Base-by-base conservation (phyloP, 2,797 vertebrate species). In the Microctenopoma lineatum region DNA sequence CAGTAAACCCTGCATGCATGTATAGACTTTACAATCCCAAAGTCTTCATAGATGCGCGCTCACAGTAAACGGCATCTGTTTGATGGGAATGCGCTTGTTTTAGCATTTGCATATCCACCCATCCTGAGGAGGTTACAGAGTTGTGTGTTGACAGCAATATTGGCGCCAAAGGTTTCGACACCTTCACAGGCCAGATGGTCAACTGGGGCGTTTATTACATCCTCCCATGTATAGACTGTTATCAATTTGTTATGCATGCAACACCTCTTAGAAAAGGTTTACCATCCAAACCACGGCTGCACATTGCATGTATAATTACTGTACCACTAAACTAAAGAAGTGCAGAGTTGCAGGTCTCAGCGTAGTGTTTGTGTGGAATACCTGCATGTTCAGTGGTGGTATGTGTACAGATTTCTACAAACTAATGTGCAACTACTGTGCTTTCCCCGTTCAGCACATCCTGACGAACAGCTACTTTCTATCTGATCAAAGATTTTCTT, bases 401-500 rank as follows among this genome's bases (percentile, higher is more conserved):
- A 66, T 50, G 42, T n/a, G n/a, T 50, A 70, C 62, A 77, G 62
- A 80, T 87, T 74, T 34, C 66, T 69, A 66, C 75, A 60, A 59
- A 70, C 62, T 46, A 73, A 81, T 85, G 46, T 83, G 78, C 80
- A 55, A 79, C 73, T 21, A 45, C 69, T 68, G 69, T 63, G 70
- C 66, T 83, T 83, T 83, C 60, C 68, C 25, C 70, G 70, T 72
- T 39, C 84, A 69, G 84, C 75, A 61, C 48, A 73, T 84, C 72
- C 75, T 67, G 70, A 86, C 73, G 82, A 90, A 72, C 83, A 77
- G 85, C 84, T 80, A 72, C 74, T 87, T 81, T 81, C 77, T 84
- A 81, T 87, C 87, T 86, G 91, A 90, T 90, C 87, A 90, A 90
- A 90, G 84, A 85, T 74, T 66, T 83, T 89, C 91, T 84, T 88